phyloP scores from a whole-genome alignment of 2,888 invertebrate species.

The Sinopyrophorus schimmeli region DNA sequence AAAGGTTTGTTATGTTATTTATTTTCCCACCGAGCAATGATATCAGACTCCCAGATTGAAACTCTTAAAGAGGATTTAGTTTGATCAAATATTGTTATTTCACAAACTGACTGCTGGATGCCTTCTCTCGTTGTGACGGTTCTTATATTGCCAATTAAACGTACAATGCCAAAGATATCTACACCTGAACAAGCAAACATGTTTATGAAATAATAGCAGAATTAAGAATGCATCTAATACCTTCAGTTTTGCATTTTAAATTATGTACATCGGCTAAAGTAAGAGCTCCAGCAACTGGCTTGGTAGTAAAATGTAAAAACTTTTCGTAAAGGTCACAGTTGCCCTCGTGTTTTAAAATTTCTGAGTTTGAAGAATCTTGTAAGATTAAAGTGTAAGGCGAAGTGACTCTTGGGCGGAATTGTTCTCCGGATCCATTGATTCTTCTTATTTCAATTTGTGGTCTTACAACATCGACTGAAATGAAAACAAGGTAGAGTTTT shows the following conservation, averaged over 20 bases:
- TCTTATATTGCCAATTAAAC: conserved; percentile 12
- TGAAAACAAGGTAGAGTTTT: conserved; percentile 1
- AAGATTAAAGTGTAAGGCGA: conserved; percentile 67
- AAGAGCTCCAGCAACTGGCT: conserved; percentile 60
- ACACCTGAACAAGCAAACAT: conserved; percentile 10
- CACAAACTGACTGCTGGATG: conserved; percentile 62
- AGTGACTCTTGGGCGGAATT: conserved; percentile 67
- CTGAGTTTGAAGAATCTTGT: conserved; percentile 47
- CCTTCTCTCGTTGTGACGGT: conserved; percentile 64
- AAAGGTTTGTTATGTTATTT: not conserved
- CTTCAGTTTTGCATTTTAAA: conserved; percentile 9
- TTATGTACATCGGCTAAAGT: conserved; percentile 62
- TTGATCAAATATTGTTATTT: conserved; percentile 68
- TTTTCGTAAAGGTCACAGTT: conserved; percentile 56
- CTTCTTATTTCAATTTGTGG: conserved; percentile 64
- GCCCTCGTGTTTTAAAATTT: conserved; percentile 61
- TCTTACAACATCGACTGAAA: conserved; percentile 69
- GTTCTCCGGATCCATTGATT: conserved; percentile 61
- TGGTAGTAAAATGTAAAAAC: conserved; percentile 68
- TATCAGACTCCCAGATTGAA: conserved; percentile 71
- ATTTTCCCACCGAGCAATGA: conserved; percentile 62
- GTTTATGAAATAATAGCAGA: too few species aligned
- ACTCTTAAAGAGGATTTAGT: conserved; percentile 64
- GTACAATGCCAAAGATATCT: conserved; percentile 13
- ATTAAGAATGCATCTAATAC: too few species aligned